Evolutionary conservation across 2,797 vertebrate species (phyloP).

Genomic region (Pseudochromis fuscus): DNA sequence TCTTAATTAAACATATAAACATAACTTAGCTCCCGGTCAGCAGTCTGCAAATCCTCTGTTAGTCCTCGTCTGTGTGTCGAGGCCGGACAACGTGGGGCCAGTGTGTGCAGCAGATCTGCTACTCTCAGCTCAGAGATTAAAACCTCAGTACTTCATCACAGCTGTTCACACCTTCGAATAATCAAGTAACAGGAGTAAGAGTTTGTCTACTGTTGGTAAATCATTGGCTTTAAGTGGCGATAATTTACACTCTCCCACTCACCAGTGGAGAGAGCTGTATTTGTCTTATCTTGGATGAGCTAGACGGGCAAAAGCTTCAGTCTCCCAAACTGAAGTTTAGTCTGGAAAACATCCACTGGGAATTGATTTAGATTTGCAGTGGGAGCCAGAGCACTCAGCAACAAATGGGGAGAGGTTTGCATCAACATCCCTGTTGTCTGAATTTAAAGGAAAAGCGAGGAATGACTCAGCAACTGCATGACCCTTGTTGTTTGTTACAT

Average conservation of each 20-base stretch:
- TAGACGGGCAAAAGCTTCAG: slow-evolving; percentile 16
- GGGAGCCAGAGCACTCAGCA: slow-evolving; percentile 47
- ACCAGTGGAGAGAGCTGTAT: slow-evolving; percentile 1
- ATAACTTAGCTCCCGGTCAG: slow-evolving; percentile 49
- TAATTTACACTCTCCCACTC: slow-evolving; percentile 12
- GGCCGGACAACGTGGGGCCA: neutral
- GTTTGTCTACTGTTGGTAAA: slow-evolving; percentile 17
- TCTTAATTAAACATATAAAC: slow-evolving; percentile 76
- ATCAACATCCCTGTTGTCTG: slow-evolving; percentile 7
- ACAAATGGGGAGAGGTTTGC: slow-evolving; percentile 31
- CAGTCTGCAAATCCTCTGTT: slow-evolving; percentile 22
- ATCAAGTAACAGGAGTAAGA: slow-evolving; percentile 1
- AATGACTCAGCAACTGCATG: slow-evolving; percentile 3
- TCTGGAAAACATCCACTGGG: slow-evolving; percentile 56
- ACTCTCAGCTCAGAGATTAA: slow-evolving; percentile 17
- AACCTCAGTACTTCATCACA: slow-evolving; percentile 18
- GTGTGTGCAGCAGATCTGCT: neutral
- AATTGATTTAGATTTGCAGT: slow-evolving; percentile 29
- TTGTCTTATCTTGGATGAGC: slow-evolving; percentile 50
- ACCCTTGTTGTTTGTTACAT: neutral
- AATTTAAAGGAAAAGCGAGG: slow-evolving; percentile 12
- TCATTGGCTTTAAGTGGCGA: slow-evolving; percentile 17
- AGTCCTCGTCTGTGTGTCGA: slow-evolving; percentile 14
- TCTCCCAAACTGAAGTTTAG: slow-evolving; percentile 48
- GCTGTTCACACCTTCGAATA: slow-evolving; percentile 31